Evolutionary conservation across 2,888 invertebrate species (phyloP).

Genomic region (Chaetogeoica ovagalla): DNA sequence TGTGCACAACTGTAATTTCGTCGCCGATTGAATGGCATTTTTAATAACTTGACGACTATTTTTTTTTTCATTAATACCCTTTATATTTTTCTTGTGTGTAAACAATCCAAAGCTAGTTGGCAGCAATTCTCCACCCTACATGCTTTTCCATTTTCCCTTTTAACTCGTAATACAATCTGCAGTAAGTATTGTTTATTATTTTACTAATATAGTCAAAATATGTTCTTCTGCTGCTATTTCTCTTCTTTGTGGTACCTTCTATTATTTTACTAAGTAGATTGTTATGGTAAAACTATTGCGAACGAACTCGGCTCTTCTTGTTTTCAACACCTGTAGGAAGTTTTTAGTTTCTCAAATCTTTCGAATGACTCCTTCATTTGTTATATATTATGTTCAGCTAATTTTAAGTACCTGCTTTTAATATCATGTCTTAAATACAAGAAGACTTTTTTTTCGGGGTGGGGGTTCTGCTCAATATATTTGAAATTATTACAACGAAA

Average conservation of each 20-base stretch:
- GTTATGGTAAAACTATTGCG: not conserved
- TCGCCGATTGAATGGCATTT: too few species aligned
- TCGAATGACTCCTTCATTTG: not conserved
- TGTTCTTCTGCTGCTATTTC: not conserved
- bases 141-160: not conserved
- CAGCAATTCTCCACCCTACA: not conserved
- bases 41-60: too few species aligned
- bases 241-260: not conserved
- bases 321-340: not conserved
- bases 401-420: slow-evolving; percentile 1
- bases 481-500: too few species aligned
- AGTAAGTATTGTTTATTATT: not conserved
- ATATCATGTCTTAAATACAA: not conserved
- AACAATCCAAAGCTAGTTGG: not conserved
- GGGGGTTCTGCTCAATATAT: too few species aligned
- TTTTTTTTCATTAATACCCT: too few species aligned
- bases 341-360: not conserved
- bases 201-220: not conserved
- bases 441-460: too few species aligned
- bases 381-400: not conserved
- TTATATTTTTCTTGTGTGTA: too few species aligned
- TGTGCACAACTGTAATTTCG: too few species aligned
- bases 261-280: not conserved
- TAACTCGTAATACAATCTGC: not conserved
- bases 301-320: not conserved